Evolutionary conservation across 2,113 vertebrate genomes (phyloP), one percentile per base, ranked within the genome.

Genomic region (Macrotis lagotis): DNA sequence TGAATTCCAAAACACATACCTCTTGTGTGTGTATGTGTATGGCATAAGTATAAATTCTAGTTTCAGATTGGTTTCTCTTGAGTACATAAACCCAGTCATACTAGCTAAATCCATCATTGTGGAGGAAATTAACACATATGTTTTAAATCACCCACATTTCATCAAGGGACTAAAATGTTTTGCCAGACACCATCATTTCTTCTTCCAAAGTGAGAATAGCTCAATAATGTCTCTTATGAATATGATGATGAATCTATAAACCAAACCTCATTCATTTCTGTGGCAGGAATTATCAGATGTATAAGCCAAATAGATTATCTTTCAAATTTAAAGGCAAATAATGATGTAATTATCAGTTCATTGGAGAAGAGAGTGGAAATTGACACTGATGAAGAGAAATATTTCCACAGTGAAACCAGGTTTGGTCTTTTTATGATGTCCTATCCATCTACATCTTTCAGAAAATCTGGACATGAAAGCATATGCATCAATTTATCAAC

Each of bases 341-440:
- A 93, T 97, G 95, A 96, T 96, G 90, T 94, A 96, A 95, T 97
- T 97, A 97, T 95, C 94, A 95, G 92, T 94, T 97, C 96, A 96
- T 51, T 96, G 51, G 89, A 96, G 92, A 97, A 95, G 52, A 97
- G 14, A 97, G n/a, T 91, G 94, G 26, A 93, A 95, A 95, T 96
- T 95, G 97, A 96, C 92, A 94, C 50, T 97, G 91, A 97, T 96
- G 90, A 97, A 95, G 93, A 97, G 89, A 96, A 96, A 97, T 96
- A 90, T 89, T 25, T 88, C 89, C 50, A 92, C 94, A 95, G 95
- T 31, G n/a, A 50, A 95, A 92, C 91, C 88, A 53, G 47, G 48
- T 93, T 91, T 92, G 91, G 93, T 95, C 10, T 51, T 93, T 66
- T 52, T 94, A 92, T 91, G 16, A 91, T 19, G 95, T 93, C 9